Evolutionary conservation across 2,888 invertebrate genomes (phyloP), one percentile per base, ranked within the genome.

Genomic region (Oscheius sp.): DNA sequence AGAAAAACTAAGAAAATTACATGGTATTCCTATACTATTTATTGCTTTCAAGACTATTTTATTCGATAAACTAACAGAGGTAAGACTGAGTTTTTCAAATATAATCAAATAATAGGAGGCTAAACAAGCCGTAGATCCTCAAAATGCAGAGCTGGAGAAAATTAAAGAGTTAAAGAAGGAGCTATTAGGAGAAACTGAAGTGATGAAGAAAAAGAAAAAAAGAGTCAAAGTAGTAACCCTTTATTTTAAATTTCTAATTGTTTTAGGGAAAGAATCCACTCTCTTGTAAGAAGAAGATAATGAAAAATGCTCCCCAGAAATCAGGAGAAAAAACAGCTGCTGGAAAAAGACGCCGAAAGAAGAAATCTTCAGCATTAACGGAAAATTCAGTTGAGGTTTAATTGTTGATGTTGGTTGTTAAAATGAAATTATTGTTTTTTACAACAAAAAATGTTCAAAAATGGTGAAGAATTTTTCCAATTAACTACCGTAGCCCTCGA

Each of bases 261-360:
- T 50, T 67, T 10, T 37, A 70, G 53, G 83, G 85, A 5, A 80
- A 76, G 17, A 86, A 85, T 75, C 85, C 85, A n/a, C 66, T 86
- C 42, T 79, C 82, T 10, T 84, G 84, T 64, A 86, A 83, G 71
- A 85, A 83, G 73, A 84, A 82, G 68, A 73, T 76, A 42, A 68
- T 72, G 72, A 76, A 75, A 55, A 15, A 27, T n/a, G 17, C 25
- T 27, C 57, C 55, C 27, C 67, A 55, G 57, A n/a, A 39, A 23
- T 71, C 74, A n/a, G 74, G 70, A 23, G 69, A 69, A 17, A 39
- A 71, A 17, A 78, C 78, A 12, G 65, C 69, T 5, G 55, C 69
- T 8, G 78, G 78, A 27, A 78, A 55, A 75, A 69, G 58, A 55
- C 63, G 37, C 72, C 75, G 68, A 52, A 53, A 20, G 37, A 65